These are phyloP conservation scores for Drosophila trapezifrons DNA, from an alignment of 1,140 invertebrate species.

Conservation along the genomic window DNA sequence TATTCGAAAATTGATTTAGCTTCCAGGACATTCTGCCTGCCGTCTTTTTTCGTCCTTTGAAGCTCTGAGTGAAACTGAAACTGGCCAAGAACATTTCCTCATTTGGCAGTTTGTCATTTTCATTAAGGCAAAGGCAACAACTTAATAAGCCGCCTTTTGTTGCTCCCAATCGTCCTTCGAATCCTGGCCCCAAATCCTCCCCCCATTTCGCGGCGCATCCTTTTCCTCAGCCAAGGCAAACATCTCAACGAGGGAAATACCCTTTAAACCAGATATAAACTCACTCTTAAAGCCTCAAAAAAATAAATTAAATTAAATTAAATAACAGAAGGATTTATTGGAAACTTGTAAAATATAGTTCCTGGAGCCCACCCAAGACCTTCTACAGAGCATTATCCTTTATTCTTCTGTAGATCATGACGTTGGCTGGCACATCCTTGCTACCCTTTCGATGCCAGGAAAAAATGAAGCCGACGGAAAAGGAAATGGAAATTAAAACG, in stretches of 20 bases:
- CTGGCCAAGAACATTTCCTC: constrained; percentile 15
- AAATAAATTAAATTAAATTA: no score
- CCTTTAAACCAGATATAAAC: background rate
- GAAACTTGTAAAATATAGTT: no score
- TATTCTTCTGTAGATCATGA: background rate
- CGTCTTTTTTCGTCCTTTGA: background rate
- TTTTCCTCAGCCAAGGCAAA: background rate
- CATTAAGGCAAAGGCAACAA: constrained; percentile 38
- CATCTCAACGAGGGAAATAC: background rate
- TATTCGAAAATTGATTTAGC: constrained; percentile 33
- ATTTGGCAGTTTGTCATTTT: constrained; percentile 56
- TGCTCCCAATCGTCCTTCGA: constrained; percentile 1
- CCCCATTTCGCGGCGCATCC: background rate
- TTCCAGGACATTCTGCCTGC: background rate
- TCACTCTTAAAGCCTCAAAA: no score
- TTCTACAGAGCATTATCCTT: background rate
- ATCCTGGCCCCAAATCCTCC: no score
- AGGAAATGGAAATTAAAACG: constrained; percentile 73
- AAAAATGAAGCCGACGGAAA: constrained; percentile 4
- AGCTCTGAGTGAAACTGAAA: constrained; percentile 16
- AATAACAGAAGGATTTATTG: no score
- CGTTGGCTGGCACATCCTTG: background rate
- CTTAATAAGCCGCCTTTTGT: constrained; percentile 45
- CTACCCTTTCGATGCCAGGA: constrained; percentile 6
- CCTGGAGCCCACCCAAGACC: no score